phyloP scores from a whole-genome alignment of 2,797 vertebrate species.

The Acomys russatus region DNA sequence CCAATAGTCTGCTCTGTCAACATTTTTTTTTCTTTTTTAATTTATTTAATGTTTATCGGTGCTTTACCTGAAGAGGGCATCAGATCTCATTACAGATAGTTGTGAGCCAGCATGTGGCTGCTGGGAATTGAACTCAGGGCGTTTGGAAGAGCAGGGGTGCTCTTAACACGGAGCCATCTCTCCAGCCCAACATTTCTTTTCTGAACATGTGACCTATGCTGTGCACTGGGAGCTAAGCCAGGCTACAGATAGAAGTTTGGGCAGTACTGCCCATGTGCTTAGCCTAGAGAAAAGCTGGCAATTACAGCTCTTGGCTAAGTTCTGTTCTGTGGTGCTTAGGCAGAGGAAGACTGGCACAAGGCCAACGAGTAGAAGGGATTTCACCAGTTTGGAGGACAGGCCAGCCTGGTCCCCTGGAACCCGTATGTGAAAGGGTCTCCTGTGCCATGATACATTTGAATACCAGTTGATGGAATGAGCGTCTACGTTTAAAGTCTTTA shows the following conservation, averaged over 20 bases:
- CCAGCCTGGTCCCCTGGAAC: background rate
- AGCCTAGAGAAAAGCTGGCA: background rate
- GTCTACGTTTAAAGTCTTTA: background rate
- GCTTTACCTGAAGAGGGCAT: too few species aligned
- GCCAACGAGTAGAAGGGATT: background rate
- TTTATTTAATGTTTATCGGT: too few species aligned
- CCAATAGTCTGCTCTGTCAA: background rate
- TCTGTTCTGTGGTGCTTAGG: background rate
- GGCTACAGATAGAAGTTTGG: background rate
- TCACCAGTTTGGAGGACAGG: background rate
- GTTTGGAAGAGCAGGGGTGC: too few species aligned
- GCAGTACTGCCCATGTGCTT: background rate
- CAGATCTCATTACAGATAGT: too few species aligned
- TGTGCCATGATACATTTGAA: background rate
- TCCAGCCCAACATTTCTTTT: background rate
- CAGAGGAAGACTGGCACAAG: background rate
- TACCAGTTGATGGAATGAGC: background rate
- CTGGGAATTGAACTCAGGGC: too few species aligned
- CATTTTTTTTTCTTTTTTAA: too few species aligned
- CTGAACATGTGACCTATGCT: background rate
- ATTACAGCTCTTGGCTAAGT: background rate
- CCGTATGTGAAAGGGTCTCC: background rate
- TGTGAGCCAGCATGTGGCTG: too few species aligned
- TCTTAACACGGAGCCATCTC: too few species aligned
- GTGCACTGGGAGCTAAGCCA: background rate